Percentiles rank a stretch among this genome's conserved stretches.
Conservation (phyloP, 2,888 invertebrate species). For the Andrena hattorfiana region DNA sequence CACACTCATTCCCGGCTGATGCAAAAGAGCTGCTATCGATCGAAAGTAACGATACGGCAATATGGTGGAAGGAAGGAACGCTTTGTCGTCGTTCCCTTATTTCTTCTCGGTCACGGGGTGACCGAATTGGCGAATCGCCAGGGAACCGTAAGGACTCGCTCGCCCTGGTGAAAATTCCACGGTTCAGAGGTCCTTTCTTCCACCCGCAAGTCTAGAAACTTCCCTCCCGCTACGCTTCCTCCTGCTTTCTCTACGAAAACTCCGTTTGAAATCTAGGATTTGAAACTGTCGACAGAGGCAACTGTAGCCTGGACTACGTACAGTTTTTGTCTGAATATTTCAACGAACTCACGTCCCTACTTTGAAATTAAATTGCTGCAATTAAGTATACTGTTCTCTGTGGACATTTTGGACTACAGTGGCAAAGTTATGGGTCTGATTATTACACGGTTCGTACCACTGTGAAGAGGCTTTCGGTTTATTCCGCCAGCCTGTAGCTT, state of each 20-base stretch:
- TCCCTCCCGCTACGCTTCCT: neutral
- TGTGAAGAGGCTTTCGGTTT: neutral
- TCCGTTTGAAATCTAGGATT: constrained; percentile 9
- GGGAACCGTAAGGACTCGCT: constrained; percentile 14
- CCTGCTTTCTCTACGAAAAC: neutral
- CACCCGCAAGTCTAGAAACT: constrained; percentile 23
- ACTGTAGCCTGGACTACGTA: neutral
- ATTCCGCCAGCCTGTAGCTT: too few relatives aligned
- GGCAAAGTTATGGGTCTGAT: neutral
- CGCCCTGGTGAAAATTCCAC: constrained; percentile 27
- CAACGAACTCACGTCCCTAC: neutral
- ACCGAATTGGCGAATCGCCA: constrained; percentile 67
- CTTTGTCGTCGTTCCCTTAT: constrained; percentile 19
- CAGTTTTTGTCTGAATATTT: constrained; percentile 7
- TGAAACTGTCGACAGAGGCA: neutral
- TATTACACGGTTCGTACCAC: neutral
- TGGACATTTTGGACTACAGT: neutral
- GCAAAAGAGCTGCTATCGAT: constrained; percentile 19
- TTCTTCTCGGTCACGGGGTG: constrained; percentile 24
- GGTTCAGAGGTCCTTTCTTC: constrained; percentile 35
- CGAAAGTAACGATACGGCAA: constrained; percentile 15
- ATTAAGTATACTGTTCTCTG: neutral
- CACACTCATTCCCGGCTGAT: neutral
- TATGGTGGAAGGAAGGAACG: constrained; percentile 18
- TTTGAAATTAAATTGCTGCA: neutral